Conservation (phyloP, 64 coral and sea anemone species). For the Pocillopora verrucosa region DNA sequence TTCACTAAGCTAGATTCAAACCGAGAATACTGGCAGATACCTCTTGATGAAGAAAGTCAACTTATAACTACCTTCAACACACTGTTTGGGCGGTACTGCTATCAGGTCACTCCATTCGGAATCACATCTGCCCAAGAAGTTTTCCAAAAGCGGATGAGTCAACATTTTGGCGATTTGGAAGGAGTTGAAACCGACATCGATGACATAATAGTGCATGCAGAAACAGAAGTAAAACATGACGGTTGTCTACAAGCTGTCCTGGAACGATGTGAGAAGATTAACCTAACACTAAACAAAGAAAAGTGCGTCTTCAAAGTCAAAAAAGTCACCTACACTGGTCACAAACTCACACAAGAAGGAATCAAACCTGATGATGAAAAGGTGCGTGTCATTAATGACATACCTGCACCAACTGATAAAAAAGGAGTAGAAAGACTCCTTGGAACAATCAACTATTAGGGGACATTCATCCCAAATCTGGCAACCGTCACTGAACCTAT, state of each 20-base stretch:
- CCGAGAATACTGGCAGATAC: conserved; percentile 1
- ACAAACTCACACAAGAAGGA: conserved; percentile 14
- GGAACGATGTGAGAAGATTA: conserved; percentile 42
- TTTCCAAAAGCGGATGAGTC: not conserved
- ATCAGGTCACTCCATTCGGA: not conserved
- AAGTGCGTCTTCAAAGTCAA: conserved; percentile 35
- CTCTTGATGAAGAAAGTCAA: not conserved
- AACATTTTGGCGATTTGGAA: conserved; percentile 1
- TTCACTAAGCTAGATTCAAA: not conserved
- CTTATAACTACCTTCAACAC: conserved; percentile 21
- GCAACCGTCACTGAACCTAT: conserved; percentile 33
- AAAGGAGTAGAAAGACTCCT: conserved; percentile 20
- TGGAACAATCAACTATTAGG: conserved; percentile 19
- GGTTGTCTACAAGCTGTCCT: conserved; percentile 16
- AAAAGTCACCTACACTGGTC: conserved; percentile 30
- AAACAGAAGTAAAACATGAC: conserved; percentile 33
- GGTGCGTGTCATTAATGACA: not conserved
- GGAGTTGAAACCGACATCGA: conserved; percentile 38
- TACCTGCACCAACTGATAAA: conserved; percentile 27
- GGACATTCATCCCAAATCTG: conserved; percentile 12
- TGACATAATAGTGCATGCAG: not conserved
- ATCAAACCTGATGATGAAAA: conserved; percentile 31
- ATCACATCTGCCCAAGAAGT: conserved; percentile 7
- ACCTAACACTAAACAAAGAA: conserved; percentile 31
- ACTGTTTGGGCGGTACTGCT: conserved; percentile 13